Conservation (phyloP, 2,113 vertebrate species). For the Leiothrix lutea region DNA sequence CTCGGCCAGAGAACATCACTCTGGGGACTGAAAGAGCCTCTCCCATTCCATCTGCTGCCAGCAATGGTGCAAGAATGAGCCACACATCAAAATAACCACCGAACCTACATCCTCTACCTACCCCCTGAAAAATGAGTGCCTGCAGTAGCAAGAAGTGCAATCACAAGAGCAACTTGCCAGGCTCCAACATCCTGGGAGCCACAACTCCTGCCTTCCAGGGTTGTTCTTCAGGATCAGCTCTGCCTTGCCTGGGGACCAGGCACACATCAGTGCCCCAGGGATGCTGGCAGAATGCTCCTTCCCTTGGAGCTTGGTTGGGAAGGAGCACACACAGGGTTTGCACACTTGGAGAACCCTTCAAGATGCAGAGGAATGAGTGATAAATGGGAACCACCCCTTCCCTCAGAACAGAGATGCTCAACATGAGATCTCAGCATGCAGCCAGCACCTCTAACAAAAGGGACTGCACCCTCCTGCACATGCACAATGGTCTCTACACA, state of each 20-base stretch:
- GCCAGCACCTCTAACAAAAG: not conserved
- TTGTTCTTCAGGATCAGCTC: not conserved
- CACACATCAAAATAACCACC: not conserved
- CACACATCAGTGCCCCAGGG: not conserved
- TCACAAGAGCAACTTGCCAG: fast-evolving
- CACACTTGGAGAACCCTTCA: not conserved
- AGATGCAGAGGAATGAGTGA: not conserved
- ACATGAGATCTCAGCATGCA: not conserved
- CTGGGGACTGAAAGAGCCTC: not conserved
- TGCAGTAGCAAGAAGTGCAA: not conserved
- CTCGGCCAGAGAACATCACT: not conserved
- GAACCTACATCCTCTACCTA: not conserved
- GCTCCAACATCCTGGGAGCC: not conserved
- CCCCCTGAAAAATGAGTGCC: not conserved
- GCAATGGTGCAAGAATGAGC: not conserved
- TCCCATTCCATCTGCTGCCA: not conserved
- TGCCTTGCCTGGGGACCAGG: not conserved
- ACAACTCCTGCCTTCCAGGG: not conserved
- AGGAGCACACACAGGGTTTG: not conserved
- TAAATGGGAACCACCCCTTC: not conserved
- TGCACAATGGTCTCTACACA: not conserved
- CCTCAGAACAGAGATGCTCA: not conserved
- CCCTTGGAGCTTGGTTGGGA: not conserved
- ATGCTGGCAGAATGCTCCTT: not conserved
- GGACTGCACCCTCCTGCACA: not conserved